phyloP scores from a whole-genome alignment of 2,888 invertebrate species.

The Lycaena phlaeas region DNA sequence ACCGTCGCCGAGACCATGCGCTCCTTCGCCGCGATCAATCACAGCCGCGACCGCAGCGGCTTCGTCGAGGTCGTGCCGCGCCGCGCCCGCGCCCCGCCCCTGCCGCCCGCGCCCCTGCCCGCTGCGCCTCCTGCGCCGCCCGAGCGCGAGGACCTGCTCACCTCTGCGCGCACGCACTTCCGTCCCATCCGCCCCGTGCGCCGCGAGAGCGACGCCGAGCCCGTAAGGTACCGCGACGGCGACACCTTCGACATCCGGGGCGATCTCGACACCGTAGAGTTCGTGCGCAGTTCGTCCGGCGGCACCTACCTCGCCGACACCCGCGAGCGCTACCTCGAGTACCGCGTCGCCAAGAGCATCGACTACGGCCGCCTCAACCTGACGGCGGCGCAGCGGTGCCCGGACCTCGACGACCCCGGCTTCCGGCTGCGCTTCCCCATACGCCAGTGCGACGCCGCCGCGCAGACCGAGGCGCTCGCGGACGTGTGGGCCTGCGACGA shows the following conservation, averaged over 20 bases:
- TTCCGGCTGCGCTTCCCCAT: constrained; percentile 80
- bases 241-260: constrained; percentile 79
- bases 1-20: constrained; percentile 51
- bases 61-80: constrained; percentile 74
- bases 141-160: constrained; percentile 81
- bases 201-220: constrained; percentile 57
- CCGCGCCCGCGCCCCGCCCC: constrained; percentile 59
- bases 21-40: constrained; percentile 74
- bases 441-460: constrained; percentile 43
- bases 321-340: constrained; percentile 67
- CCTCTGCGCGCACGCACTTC: constrained; percentile 87
- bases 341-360: constrained; percentile 52
- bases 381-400: constrained; percentile 47
- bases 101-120: constrained; percentile 50
- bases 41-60: constrained; percentile 74
- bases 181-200: constrained; percentile 87
- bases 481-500: constrained; percentile 42
- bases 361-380: constrained; percentile 51
- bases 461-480: constrained; percentile 40
- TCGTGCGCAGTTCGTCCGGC: constrained; percentile 78
- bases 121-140: constrained; percentile 48
- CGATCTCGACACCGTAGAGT: constrained; percentile 76
- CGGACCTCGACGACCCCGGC: constrained; percentile 45
- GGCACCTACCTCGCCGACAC: constrained; percentile 70
- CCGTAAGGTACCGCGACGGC: constrained; percentile 75